Conservation (phyloP, 1,140 invertebrate genomes). For the Orchestia grillus region DNA sequence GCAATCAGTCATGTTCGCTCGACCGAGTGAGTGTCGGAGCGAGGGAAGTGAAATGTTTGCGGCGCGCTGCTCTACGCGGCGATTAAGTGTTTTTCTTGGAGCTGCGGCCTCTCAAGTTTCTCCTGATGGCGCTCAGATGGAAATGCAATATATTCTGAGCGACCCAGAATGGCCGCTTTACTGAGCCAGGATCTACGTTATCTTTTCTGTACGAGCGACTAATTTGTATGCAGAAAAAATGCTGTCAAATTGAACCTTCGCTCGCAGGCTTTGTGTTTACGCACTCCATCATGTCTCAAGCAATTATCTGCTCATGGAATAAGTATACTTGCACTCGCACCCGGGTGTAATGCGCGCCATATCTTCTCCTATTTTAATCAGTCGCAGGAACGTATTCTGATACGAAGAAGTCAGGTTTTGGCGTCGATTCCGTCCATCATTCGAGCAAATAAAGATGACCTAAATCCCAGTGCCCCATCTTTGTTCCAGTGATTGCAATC, state of each 20-base stretch:
- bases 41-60: neutral
- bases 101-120: neutral
- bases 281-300: neutral
- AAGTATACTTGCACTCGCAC: neutral
- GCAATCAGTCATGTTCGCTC: neutral
- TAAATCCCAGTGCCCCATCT: neutral
- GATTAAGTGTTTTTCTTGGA: neutral
- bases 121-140: neutral
- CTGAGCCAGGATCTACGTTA: neutral
- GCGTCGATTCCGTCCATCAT: neutral
- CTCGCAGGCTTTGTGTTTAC: neutral
- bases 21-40: neutral
- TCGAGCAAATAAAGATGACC: neutral
- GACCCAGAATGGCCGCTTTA: neutral
- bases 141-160: neutral
- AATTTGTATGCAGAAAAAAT: neutral
- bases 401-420: neutral
- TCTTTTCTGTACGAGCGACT: neutral
- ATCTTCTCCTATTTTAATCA: neutral
- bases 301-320: neutral
- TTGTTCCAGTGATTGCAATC: neutral
- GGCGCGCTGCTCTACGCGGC: neutral
- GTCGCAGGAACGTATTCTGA: neutral
- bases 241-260: neutral
- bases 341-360: neutral